These are phyloP conservation scores for Lycaena phlaeas DNA, from an alignment of 2,888 invertebrate genomes.

Conservation along the genomic window DNA sequence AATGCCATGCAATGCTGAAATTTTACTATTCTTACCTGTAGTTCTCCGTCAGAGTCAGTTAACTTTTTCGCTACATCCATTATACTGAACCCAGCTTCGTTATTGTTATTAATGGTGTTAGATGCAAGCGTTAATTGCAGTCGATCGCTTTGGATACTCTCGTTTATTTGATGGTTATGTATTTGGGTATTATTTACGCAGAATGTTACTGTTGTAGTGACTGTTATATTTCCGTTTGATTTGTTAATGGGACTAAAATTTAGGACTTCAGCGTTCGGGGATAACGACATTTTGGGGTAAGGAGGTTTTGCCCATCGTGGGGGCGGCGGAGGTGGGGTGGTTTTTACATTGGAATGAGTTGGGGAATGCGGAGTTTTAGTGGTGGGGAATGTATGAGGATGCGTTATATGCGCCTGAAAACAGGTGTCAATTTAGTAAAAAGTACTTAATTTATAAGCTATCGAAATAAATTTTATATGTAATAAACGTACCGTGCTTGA, in stretches of 20 bases:
- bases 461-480: slow-evolving; percentile 9
- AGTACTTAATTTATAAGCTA: slow-evolving; percentile 8
- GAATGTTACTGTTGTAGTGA: slow-evolving; percentile 90
- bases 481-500: slow-evolving; percentile 64
- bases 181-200: slow-evolving; percentile 77
- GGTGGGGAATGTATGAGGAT: slow-evolving; percentile 64
- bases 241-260: slow-evolving; percentile 63
- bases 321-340: slow-evolving; percentile 87
- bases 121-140: slow-evolving; percentile 70
- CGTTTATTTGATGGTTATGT: slow-evolving; percentile 67
- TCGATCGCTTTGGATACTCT: slow-evolving; percentile 59
- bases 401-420: slow-evolving; percentile 73
- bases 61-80: slow-evolving; percentile 44
- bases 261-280: slow-evolving; percentile 53
- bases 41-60: slow-evolving; percentile 47
- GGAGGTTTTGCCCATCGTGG: slow-evolving; percentile 89
- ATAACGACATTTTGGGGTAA: slow-evolving; percentile 60
- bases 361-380: slow-evolving; percentile 54
- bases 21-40: slow-evolving; percentile 46
- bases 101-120: slow-evolving; percentile 59
- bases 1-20: slow-evolving; percentile 32
- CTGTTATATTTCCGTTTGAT: slow-evolving; percentile 81
- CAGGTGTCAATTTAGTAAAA: slow-evolving; percentile 36
- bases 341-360: slow-evolving; percentile 49
- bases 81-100: slow-evolving; percentile 47